A percentile compares a stretch with the other conserved stretches of the same genome.
phyloP scores from a whole-genome alignment of 2,113 vertebrate genomes.

The Amphiprion ocellaris region DNA sequence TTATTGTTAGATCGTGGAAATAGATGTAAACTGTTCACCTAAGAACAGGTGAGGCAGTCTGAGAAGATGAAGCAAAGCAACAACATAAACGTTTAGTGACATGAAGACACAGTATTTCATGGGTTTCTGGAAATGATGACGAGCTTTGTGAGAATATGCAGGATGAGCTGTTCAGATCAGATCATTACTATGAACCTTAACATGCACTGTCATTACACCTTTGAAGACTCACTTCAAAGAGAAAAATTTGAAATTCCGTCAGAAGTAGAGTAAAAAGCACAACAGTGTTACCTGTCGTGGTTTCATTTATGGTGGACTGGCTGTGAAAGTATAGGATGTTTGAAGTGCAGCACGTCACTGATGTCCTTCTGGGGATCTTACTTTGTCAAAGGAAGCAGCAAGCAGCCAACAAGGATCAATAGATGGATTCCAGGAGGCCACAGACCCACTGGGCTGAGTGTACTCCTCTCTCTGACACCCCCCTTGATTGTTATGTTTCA shows the following conservation, averaged over 20 bases:
- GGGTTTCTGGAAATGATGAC: too few species aligned
- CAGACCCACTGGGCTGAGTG: slow-evolving; percentile 8
- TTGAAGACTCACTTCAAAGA: not conserved
- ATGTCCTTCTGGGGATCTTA: slow-evolving; percentile 46
- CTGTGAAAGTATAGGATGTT: slow-evolving; percentile 17
- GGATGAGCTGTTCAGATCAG: too few species aligned
- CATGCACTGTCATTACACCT: too few species aligned
- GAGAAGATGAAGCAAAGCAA: too few species aligned
- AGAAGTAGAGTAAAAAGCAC: not conserved
- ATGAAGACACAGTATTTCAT: too few species aligned
- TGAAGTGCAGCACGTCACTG: slow-evolving; percentile 13
- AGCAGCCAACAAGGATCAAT: slow-evolving; percentile 62
- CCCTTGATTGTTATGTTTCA: slow-evolving; percentile 55
- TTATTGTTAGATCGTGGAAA: too few species aligned
- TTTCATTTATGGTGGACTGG: not conserved
- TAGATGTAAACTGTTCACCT: too few species aligned
- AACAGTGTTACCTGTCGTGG: not conserved
- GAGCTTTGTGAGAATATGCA: too few species aligned
- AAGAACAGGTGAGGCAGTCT: too few species aligned
- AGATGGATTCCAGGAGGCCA: slow-evolving; percentile 58
- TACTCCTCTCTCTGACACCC: slow-evolving; percentile 38
- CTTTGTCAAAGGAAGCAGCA: slow-evolving; percentile 57
- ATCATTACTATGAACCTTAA: too few species aligned
- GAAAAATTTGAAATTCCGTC: not conserved
- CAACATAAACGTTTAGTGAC: too few species aligned